A percentile compares a stretch with the other conserved stretches of the same genome.
phyloP scores from a whole-genome alignment of 2,888 invertebrate genomes.

The Hydroisotoma schaefferi region DNA sequence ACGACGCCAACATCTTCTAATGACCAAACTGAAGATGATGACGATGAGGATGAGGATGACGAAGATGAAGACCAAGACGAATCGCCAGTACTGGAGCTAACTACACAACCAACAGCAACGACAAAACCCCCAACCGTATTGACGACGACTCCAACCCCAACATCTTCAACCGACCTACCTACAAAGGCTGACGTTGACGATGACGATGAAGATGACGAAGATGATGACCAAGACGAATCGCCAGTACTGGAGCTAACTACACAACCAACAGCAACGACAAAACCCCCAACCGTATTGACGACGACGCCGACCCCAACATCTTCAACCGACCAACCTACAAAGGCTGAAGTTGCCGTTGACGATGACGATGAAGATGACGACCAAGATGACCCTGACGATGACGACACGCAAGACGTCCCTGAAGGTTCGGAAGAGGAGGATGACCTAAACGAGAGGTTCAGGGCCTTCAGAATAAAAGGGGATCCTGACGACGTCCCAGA shows the following conservation, averaged over 20 bases:
- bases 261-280: neutral
- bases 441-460: slow-evolving; percentile 8
- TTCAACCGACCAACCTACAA: neutral
- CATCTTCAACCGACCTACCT: neutral
- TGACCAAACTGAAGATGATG: neutral
- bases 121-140: neutral
- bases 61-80: neutral
- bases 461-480: neutral
- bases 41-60: neutral
- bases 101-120: neutral
- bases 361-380: slow-evolving; percentile 8
- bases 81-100: neutral
- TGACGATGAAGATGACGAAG: slow-evolving; percentile 12
- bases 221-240: slow-evolving; percentile 7
- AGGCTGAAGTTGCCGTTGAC: slow-evolving; percentile 6
- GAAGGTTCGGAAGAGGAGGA: slow-evolving; percentile 18
- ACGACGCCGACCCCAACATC: neutral
- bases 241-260: neutral
- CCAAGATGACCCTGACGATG: slow-evolving; percentile 2
- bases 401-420: slow-evolving; percentile 10
- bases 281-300: neutral
- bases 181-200: slow-evolving; percentile 2
- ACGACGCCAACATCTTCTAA: neutral
- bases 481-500: neutral
- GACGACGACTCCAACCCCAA: neutral